Percentiles rank a stretch among this genome's conserved stretches.
Conservation (phyloP, 2,888 invertebrate species). For the Clostera curtula region DNA sequence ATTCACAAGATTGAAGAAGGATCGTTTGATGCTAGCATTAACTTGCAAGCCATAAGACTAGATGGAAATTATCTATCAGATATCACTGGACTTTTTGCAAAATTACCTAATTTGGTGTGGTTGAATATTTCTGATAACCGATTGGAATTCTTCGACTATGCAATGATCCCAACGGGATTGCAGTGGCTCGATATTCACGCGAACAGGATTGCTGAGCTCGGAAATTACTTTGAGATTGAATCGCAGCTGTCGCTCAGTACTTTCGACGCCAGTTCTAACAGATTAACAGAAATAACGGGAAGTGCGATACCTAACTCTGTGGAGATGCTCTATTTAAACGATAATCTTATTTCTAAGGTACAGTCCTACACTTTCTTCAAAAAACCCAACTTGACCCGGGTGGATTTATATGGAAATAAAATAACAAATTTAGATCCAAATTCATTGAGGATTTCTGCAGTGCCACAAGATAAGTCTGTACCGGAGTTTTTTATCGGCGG, state of each 20-base stretch:
- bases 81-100: slow-evolving; percentile 85
- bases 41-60: slow-evolving; percentile 86
- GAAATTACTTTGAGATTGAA: slow-evolving; percentile 90
- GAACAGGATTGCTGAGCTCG: slow-evolving; percentile 87
- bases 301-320: slow-evolving; percentile 89
- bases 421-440: slow-evolving; percentile 85
- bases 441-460: slow-evolving; percentile 83
- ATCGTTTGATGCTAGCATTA: slow-evolving; percentile 84
- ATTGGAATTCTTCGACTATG: slow-evolving; percentile 89
- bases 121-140: slow-evolving; percentile 90
- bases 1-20: slow-evolving; percentile 86
- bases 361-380: slow-evolving; percentile 92
- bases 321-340: slow-evolving; percentile 84
- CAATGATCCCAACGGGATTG: slow-evolving; percentile 87
- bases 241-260: slow-evolving; percentile 85
- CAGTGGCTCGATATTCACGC: slow-evolving; percentile 91
- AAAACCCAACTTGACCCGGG: slow-evolving; percentile 87
- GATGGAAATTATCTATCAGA: slow-evolving; percentile 88
- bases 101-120: slow-evolving; percentile 88
- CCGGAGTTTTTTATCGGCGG: slow-evolving; percentile 90
- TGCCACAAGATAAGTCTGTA: slow-evolving; percentile 80
- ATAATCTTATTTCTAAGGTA: slow-evolving; percentile 87
- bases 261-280: slow-evolving; percentile 88
- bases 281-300: slow-evolving; percentile 86
- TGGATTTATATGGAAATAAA: slow-evolving; percentile 87